A percentile compares a stretch with the other conserved stretches of the same genome.
phyloP scores from a whole-genome alignment of 2,888 invertebrate genomes.

The Acanthosoma haemorrhoidale region DNA sequence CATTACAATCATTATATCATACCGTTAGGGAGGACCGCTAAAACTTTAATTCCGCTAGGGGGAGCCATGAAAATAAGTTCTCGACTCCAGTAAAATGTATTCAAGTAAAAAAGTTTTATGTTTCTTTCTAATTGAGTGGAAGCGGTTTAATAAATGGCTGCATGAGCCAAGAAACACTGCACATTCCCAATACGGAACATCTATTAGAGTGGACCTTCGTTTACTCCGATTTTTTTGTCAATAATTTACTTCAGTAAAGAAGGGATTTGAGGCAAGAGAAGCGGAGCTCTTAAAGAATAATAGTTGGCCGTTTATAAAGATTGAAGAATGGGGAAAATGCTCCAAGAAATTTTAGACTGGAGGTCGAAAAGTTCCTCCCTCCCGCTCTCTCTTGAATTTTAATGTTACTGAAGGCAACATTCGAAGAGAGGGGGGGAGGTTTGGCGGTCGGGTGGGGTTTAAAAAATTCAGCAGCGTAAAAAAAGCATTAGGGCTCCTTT shows the following conservation, averaged over 20 bases:
- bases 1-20: no score
- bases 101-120: no score
- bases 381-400: background rate
- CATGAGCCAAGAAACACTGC: no score
- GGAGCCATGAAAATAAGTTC: no score
- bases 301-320: constrained; percentile 13
- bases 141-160: no score
- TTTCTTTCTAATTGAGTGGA: no score
- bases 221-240: no score
- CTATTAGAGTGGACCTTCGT: no score
- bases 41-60: no score
- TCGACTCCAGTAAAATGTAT: no score
- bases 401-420: background rate
- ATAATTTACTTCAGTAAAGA: background rate
- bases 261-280: background rate
- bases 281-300: constrained; percentile 12
- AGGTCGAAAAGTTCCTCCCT: constrained; percentile 14
- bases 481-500: background rate
- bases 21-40: no score
- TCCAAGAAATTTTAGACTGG: background rate
- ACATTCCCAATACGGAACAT: no score
- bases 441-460: background rate
- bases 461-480: constrained; percentile 2
- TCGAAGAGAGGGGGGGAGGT: background rate
- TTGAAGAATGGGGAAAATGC: constrained; percentile 9